Base-by-base conservation (phyloP, 2,888 invertebrate genomes). In the Agriopis aurantiaria region DNA sequence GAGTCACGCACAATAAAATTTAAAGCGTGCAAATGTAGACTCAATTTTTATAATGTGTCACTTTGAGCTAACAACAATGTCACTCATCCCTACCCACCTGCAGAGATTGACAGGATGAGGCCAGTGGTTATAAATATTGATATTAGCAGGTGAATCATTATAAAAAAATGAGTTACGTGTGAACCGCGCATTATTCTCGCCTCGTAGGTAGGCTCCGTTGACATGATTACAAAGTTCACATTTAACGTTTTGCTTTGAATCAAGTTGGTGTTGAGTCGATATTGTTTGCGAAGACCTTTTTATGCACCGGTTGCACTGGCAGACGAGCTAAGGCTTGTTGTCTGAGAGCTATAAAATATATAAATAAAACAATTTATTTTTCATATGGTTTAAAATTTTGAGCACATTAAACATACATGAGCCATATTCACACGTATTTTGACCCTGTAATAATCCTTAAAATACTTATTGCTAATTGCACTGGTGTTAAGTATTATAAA, bases 261-360 rank as follows among this genome's bases (percentile, higher is more conserved):
- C 10, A 7, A 49, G 49, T 60, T 1, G 6, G 33, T 33, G 43
- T 65, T 52, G 23, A 55, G 66, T 60, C 33, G 40, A 43, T 52
- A 43, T 52, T 8, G 43, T 53, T 46, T 49, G 56, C 53, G n/a
- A 59, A 33, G 52, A 40, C 49, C 45, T 65, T 52, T 65, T 52
- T 52, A 51, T 57, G 71, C 71, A 71, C 71, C 67, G 67, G 67
- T 57, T 51, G 66, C 67, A 66, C 67, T 65, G 69, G 69, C 69
- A 69, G 61, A 57, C 48, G 49, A 64, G 53, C 33, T 10, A 10
- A 53, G 43, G 45, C 33, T 53, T 17, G 8, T 53, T 56, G n/a
- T 56, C 11, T 11, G 55, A 58, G 5, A 10, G 52, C 45, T 17
- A 51, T 46, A 8, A n/a, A 46, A 33, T 11, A 48, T 48, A 46